phyloP scores from a whole-genome alignment of 1,140 invertebrate genomes.

The Ditylenchus dipsaci region DNA sequence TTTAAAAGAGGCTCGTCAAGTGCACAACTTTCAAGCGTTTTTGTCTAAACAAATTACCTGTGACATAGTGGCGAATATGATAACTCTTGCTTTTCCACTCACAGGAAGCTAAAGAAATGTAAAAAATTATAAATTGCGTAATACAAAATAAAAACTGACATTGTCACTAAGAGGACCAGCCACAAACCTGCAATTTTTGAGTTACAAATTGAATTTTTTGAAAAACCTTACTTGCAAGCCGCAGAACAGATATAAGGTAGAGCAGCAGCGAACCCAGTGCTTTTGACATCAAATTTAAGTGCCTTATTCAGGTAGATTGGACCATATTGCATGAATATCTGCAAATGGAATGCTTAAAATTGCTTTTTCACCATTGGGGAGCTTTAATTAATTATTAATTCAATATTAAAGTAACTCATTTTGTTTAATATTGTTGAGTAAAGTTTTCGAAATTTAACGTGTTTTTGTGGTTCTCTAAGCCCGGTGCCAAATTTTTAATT shows the following conservation, averaged over 20 bases:
- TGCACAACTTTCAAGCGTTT: conserved; percentile 26
- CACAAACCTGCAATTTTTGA: no score
- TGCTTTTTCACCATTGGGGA: no score
- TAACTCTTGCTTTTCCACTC: conserved; percentile 29
- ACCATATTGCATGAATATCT: conserved; percentile 51
- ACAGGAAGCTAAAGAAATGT: conserved; percentile 11
- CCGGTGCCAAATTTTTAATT: no score
- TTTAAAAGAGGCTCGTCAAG: no score
- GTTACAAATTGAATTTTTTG: no score
- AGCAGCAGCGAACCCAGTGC: conserved; percentile 47
- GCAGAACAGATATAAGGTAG: conserved; percentile 43
- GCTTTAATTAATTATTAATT: no score
- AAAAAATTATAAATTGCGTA: conserved; percentile 4
- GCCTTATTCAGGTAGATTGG: conserved; percentile 54
- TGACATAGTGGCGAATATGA: conserved; percentile 47
- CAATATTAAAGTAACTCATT: no score
- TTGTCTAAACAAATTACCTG: conserved; percentile 31
- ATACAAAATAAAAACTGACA: conserved; percentile 45
- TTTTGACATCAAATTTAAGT: conserved; percentile 12
- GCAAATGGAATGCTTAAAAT: conserved; percentile 5
- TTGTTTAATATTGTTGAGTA: no score
- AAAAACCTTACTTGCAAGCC: no score
- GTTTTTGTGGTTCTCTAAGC: neutral
- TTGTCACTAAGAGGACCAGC: conserved; percentile 46
- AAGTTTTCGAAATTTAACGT: no score